Base-by-base conservation (phyloP, 2,797 vertebrate species). In the Propithecus deckenii region DNA sequence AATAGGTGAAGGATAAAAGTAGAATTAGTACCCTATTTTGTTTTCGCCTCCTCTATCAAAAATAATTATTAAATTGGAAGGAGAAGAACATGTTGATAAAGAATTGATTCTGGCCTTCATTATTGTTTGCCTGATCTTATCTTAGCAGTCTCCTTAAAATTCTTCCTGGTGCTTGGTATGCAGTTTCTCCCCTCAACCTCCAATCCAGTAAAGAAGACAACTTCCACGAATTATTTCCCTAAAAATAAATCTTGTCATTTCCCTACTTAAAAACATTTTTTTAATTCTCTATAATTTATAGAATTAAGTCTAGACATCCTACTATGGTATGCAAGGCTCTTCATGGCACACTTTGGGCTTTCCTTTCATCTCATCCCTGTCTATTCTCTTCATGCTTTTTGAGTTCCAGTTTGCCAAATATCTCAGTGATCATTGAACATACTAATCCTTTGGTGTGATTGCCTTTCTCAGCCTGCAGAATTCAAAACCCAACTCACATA, bases 341-440 rank as follows among this genome's bases (percentile, higher is more conserved):
- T 92, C 17, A 46, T 52, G 5, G 22, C 55, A 38, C 17, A 48
- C 67, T 86, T 78, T 79, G 32, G 38, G 32, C 10, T 78, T 84
- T 91, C 72, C 61, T 92, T 95, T 91, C 20, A 43, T 88, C 30
- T 93, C 55, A 61, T 67, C 20, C 48, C 57, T 89, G n/a, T 90
- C 35, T 76, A 14, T 48, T 55, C 25, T 35, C 52, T 85, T 93
- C 6, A 80, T 86, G 17, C 12, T 52, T 75, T 95, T 80, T 57
- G 32, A 88, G n/a, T 52, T 88, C 25, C 32, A 94, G 4, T 22
- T 87, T 74, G 20, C 18, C 35, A 81, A 91, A 71, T 35, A 86
- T 80, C 63, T 88, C 15, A 93, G 30, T 89, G 59, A 95, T 86
- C 28, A 69, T 25, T 86, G 50, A 80, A 38, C 43, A 61, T 94